Evolutionary conservation across 2,797 vertebrate species (phyloP).

Genomic region (Onychomys torridus): DNA sequence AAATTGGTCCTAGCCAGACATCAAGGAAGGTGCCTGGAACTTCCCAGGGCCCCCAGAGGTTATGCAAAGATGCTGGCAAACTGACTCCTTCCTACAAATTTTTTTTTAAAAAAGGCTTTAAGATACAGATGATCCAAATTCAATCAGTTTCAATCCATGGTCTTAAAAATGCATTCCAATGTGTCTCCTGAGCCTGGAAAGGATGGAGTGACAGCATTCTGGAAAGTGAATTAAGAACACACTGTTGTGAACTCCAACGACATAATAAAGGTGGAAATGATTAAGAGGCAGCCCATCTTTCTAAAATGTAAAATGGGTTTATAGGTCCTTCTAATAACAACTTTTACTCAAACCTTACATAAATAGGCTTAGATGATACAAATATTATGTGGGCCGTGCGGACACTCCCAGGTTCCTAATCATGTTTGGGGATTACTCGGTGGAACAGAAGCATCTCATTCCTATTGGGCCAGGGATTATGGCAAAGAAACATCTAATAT

Average conservation of each 20-base stretch:
- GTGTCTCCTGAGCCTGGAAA: slow-evolving; percentile 73
- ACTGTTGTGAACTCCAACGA: slow-evolving; percentile 82
- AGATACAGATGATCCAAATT: slow-evolving; percentile 80
- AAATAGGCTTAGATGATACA: slow-evolving; percentile 92
- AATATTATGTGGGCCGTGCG: slow-evolving; percentile 89
- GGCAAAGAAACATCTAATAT: slow-evolving; percentile 92
- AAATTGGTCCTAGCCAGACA: slow-evolving; percentile 23
- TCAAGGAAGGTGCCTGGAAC: slow-evolving; percentile 60
- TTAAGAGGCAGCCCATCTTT: slow-evolving; percentile 87
- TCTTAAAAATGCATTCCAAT: slow-evolving; percentile 84
- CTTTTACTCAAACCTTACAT: slow-evolving; percentile 90
- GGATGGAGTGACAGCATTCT: slow-evolving; percentile 76
- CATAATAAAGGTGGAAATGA: slow-evolving; percentile 87
- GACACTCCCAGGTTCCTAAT: slow-evolving; percentile 92
- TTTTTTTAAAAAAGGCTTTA: slow-evolving; percentile 71
- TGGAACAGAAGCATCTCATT: slow-evolving; percentile 91
- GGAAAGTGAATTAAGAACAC: slow-evolving; percentile 87
- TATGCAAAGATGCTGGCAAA: slow-evolving; percentile 29
- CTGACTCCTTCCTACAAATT: slow-evolving; percentile 44
- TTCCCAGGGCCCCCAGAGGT: neutral
- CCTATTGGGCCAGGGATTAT: slow-evolving; percentile 91
- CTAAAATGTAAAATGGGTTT: slow-evolving; percentile 90
- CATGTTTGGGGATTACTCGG: slow-evolving; percentile 93
- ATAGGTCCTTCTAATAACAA: slow-evolving; percentile 90
- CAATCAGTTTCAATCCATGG: slow-evolving; percentile 73